Conservation (phyloP, 1,140 invertebrate genomes). For the Coptotermes formosanus region DNA sequence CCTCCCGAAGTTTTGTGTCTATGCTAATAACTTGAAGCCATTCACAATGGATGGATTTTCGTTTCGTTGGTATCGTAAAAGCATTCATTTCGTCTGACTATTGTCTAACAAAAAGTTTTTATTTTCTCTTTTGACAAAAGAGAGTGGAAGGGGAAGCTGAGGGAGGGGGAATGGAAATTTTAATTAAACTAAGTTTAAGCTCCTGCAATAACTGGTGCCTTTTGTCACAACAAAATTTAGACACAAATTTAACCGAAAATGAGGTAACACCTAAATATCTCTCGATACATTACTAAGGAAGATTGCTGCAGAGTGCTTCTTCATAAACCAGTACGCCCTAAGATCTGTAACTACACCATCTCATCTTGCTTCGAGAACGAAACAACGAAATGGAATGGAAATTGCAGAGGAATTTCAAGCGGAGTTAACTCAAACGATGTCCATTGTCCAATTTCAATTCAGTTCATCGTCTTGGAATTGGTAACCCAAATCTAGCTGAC, state of each 20-base stretch:
- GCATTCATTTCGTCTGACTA: conserved; percentile 27
- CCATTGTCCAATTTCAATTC: neutral
- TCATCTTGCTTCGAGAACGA: conserved; percentile 11
- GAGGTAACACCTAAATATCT: conserved; percentile 12
- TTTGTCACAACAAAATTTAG: conserved; percentile 19
- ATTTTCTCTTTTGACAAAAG: conserved; percentile 18
- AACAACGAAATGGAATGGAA: conserved; percentile 15
- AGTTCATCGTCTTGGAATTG: neutral
- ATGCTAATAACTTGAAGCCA: conserved; percentile 24
- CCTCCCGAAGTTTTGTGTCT: conserved; percentile 24
- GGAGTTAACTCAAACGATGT: conserved; percentile 1
- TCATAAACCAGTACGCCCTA: neutral
- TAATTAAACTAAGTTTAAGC: conserved; percentile 19
- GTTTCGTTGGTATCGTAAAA: conserved; percentile 21
- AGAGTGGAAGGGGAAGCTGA: neutral
- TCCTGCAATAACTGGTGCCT: conserved; percentile 7
- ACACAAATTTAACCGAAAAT: conserved; percentile 19
- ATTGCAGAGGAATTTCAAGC: neutral
- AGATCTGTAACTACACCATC: conserved; percentile 1
- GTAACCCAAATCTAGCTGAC: neutral
- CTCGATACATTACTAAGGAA: neutral
- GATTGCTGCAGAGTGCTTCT: neutral
- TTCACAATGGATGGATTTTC: conserved; percentile 24
- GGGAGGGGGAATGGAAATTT: conserved; percentile 9
- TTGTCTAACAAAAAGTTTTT: conserved; percentile 28